These are phyloP conservation scores for Botia kubotai DNA, from an alignment of 2,797 vertebrate species.

Conservation along the genomic window DNA sequence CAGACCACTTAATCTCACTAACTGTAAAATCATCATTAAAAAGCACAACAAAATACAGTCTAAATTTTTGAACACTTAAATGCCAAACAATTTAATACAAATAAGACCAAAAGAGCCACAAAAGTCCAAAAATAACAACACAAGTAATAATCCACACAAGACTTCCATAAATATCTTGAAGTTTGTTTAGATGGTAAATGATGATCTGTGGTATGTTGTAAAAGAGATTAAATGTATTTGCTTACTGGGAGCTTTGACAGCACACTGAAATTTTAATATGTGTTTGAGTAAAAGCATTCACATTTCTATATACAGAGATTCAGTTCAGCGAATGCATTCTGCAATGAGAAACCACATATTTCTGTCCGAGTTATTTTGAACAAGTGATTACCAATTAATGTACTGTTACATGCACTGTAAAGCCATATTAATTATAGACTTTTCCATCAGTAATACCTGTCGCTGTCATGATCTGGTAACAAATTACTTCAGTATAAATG, in stretches of 20 bases:
- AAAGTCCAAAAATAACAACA: conserved; percentile 1
- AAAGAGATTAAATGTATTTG: conserved; percentile 33
- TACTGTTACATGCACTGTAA: conserved; percentile 25
- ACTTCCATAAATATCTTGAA: conserved; percentile 25
- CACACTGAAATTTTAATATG: conserved; percentile 34
- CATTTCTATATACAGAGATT: conserved; percentile 41
- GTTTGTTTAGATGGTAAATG: conserved; percentile 52
- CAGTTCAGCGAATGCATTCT: conserved; percentile 37
- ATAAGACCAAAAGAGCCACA: conserved; percentile 1
- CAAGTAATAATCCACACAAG: conserved; percentile 32
- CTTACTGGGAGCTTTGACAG: conserved; percentile 51
- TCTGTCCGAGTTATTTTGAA: conserved; percentile 24
- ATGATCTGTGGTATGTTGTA: conserved; percentile 28
- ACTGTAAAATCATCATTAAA: conserved; percentile 23
- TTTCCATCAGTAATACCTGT: conserved; percentile 24
- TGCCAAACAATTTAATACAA: conserved; percentile 21
- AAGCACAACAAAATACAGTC: neutral
- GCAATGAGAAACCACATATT: conserved; percentile 31
- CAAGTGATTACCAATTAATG: conserved; percentile 21
- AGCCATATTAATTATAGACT: conserved; percentile 26
- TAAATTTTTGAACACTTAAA: conserved; percentile 17
- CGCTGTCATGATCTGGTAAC: neutral
- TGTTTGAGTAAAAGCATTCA: conserved; percentile 51
- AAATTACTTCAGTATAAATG: neutral
- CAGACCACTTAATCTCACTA: conserved; percentile 1